Percentiles rank a stretch among this genome's conserved stretches.
These are phyloP conservation scores for Drosophila tani DNA, from an alignment of 1,140 invertebrate species.

Conservation along the genomic window DNA sequence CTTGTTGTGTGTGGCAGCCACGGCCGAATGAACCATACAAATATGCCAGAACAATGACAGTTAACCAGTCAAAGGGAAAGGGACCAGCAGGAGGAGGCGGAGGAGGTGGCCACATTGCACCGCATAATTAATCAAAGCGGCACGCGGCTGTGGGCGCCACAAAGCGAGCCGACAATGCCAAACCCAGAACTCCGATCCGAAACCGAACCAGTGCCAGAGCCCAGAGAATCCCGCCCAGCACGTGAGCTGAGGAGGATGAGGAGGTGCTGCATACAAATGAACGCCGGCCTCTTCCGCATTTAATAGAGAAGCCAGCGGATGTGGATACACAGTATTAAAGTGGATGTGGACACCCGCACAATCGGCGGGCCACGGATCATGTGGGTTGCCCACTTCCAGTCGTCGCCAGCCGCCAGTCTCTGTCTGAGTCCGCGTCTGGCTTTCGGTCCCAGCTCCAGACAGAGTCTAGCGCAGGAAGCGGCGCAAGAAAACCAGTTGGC, in stretches of 20 bases:
- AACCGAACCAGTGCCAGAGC: slow-evolving; percentile 15
- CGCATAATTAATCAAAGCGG: slow-evolving; percentile 81
- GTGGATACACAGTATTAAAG: slow-evolving; percentile 40
- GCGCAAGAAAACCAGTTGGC: slow-evolving; percentile 58
- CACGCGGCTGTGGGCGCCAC: slow-evolving; percentile 77
- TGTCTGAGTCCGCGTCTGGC: slow-evolving; percentile 29
- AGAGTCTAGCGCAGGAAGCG: slow-evolving; percentile 51
- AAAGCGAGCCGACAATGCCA: slow-evolving; percentile 68
- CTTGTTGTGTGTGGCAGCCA: slow-evolving; percentile 45
- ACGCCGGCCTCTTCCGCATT: slow-evolving; percentile 79
- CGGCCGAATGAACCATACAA: slow-evolving; percentile 27
- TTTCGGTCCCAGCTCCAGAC: slow-evolving; percentile 12
- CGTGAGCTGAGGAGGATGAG: slow-evolving; percentile 12
- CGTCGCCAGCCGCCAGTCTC: slow-evolving; percentile 3
- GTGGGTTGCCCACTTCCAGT: slow-evolving; percentile 56
- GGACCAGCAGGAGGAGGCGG: slow-evolving; percentile 3
- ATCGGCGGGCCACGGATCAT: slow-evolving; percentile 38
- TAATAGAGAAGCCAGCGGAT: slow-evolving; percentile 66
- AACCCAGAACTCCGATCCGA: slow-evolving; percentile 27
- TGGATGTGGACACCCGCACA: slow-evolving; percentile 68
- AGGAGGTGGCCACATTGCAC: slow-evolving; percentile 52
- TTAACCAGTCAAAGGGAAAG: slow-evolving; percentile 31
- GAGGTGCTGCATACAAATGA: slow-evolving; percentile 63
- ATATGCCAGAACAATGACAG: slow-evolving; percentile 42
- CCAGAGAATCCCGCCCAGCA: slow-evolving; percentile 57